Evolutionary conservation across 1,140 invertebrate genomes (phyloP).

Genomic region (Scaptomyza graminum): DNA sequence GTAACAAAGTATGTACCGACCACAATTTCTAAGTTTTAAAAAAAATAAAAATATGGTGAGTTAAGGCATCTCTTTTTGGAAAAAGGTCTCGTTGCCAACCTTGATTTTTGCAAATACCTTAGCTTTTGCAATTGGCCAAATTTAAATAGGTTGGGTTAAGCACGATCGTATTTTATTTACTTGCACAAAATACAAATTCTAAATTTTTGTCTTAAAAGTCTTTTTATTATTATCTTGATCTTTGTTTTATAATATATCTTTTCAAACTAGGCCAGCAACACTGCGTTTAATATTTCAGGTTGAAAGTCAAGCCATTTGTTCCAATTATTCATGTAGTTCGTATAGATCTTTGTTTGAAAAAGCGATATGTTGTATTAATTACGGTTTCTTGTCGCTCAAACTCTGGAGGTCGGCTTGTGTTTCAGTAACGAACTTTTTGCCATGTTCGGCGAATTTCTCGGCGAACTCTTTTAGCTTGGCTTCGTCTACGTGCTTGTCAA

Average conservation of each 20-base stretch:
- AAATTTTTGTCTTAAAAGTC: neutral
- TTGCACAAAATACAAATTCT: neutral
- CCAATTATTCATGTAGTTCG: no score
- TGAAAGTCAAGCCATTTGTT: no score
- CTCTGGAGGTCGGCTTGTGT: neutral
- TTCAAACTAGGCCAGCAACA: neutral
- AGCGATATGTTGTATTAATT: neutral
- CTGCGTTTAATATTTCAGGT: neutral
- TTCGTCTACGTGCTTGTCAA: neutral
- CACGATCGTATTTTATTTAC: no score
- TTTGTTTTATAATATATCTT: neutral
- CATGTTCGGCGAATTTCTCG: neutral
- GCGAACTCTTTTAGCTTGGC: constrained; percentile 2
- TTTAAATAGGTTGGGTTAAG: no score
- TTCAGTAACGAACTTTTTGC: neutral
- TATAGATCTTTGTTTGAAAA: no score
- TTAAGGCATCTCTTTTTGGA: no score
- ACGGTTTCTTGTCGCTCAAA: neutral
- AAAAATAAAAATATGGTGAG: no score
- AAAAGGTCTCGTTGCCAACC: no score
- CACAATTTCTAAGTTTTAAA: no score
- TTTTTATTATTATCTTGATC: neutral
- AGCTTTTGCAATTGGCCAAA: no score
- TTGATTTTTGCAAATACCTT: no score
- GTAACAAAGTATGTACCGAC: no score